Evolutionary conservation across 2,113 vertebrate genomes (phyloP).

Genomic region (Lophochroa leadbeateri): DNA sequence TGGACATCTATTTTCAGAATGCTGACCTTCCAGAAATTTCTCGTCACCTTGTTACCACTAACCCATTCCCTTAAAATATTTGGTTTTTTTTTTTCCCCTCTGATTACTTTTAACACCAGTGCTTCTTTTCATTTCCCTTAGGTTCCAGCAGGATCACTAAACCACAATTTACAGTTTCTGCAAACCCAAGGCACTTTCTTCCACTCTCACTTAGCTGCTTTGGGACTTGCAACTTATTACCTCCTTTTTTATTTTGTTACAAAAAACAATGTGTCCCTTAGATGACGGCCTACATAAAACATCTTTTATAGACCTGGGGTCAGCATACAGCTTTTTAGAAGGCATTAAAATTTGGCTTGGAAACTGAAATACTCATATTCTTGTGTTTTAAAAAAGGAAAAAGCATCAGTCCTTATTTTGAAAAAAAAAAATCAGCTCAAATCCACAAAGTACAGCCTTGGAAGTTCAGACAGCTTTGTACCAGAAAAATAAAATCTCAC

Average conservation of each 20-base stretch:
- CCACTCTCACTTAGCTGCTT: slow-evolving; percentile 70
- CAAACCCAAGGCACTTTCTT: slow-evolving; percentile 63
- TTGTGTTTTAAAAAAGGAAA: neutral
- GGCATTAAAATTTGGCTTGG: slow-evolving; percentile 50
- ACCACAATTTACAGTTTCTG: slow-evolving; percentile 73
- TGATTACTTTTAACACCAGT: slow-evolving; percentile 64
- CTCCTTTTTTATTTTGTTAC: slow-evolving; percentile 70
- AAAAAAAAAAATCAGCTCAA: neutral
- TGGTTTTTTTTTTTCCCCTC: slow-evolving; percentile 30
- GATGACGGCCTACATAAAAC: slow-evolving; percentile 63
- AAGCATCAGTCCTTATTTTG: neutral
- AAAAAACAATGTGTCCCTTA: slow-evolving; percentile 58
- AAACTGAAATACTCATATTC: neutral
- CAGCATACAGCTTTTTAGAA: slow-evolving; percentile 46
- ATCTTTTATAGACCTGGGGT: slow-evolving; percentile 56
- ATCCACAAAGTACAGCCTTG: neutral
- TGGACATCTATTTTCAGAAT: neutral
- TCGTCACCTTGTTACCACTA: neutral
- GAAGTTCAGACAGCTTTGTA: neutral
- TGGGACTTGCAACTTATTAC: slow-evolving; percentile 78
- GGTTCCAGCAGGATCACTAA: slow-evolving; percentile 67
- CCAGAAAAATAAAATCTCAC: neutral
- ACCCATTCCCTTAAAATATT: neutral
- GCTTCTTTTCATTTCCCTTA: slow-evolving; percentile 63
- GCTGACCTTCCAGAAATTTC: neutral